These are phyloP conservation scores for Holcopasites calliopsidis DNA, from an alignment of 1,140 invertebrate species.

Conservation along the genomic window DNA sequence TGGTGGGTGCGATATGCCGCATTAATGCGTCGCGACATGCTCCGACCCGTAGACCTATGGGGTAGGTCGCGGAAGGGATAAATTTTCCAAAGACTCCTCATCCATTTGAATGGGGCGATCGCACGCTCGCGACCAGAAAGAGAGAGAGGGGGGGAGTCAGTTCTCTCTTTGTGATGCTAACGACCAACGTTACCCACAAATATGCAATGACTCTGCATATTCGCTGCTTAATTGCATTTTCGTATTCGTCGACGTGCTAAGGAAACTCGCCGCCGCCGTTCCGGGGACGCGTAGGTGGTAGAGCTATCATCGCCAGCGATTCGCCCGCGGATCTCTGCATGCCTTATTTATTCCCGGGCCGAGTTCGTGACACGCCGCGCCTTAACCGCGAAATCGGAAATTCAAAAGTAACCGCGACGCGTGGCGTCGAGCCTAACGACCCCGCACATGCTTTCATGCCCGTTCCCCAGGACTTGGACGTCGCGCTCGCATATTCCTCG, in stretches of 20 bases:
- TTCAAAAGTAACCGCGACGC: slow-evolving; percentile 67
- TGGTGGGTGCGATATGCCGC: no score
- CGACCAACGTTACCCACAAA: slow-evolving; percentile 71
- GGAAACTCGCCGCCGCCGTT: not conserved
- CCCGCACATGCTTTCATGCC: slow-evolving; percentile 12
- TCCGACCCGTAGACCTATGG: not conserved
- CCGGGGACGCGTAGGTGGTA: slow-evolving; percentile 27
- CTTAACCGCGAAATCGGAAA: slow-evolving; percentile 65
- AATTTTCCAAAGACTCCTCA: slow-evolving; percentile 51
- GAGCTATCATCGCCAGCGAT: slow-evolving; percentile 23
- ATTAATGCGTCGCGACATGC: slow-evolving; percentile 48
- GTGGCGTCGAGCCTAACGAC: slow-evolving; percentile 16
- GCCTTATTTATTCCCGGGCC: slow-evolving; percentile 16
- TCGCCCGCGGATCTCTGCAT: not conserved
- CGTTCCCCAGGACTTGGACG: not conserved
- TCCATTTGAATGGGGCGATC: slow-evolving; percentile 59
- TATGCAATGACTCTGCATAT: slow-evolving; percentile 76
- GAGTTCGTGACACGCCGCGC: not conserved
- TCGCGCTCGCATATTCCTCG: not conserved
- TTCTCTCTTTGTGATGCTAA: slow-evolving; percentile 73
- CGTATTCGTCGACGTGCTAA: slow-evolving; percentile 64
- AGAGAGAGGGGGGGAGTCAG: not conserved
- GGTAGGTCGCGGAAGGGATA: slow-evolving; percentile 24
- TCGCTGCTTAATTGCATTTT: slow-evolving; percentile 79
- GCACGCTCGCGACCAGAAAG: slow-evolving; percentile 7